Base-by-base conservation (phyloP, 2,113 vertebrate species). In the Ictalurus furcatus region DNA sequence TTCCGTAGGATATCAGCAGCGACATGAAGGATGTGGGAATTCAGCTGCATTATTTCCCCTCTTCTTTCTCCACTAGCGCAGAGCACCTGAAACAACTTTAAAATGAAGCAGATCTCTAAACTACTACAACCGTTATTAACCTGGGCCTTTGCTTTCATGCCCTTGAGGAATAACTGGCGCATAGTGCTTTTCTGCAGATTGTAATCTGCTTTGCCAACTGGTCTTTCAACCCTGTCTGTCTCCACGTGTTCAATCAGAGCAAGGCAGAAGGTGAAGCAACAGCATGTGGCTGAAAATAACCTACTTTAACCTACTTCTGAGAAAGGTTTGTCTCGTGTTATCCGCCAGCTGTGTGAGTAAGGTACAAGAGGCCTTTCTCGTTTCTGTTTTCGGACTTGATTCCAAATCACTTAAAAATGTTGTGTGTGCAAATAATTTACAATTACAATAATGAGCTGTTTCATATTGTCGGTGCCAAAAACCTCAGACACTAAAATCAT, bases 271-370 rank as follows among this genome's bases (percentile, higher is more conserved):
- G 54, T 74, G 85, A 86, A 65, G 44, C 73, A 67, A 63, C 25
- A 79, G 76, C 34, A 78, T n/a, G 48, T 19, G 58, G 40, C 13
- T 87, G 65, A 71, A 80, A 80, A 81, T 69, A 87, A 84, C 88
- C 90, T 71, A 90, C 87, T 78, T 90, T 58, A 87, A 84, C 85
- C 90, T 84, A 88, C 84, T 83, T 90, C 82, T 74, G 30, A 80
- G 21, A 83, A 85, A 28, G 76, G 28, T 28, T 44, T 58, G n/a
- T 30, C 30, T 52, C 12, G 25, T 73, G 48, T 71, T 48, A 79
- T 25, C n/a, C 40, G 34, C 48, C n/a, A 61, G 74, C 40, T 79
- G 63, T n/a, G 52, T 1, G 28, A 17, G n/a, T 30, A 59, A n/a
- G 37, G 3, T 61, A 61, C 34, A 61, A 78, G 37, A 76, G 25